Evolutionary conservation across 2,113 vertebrate species (phyloP), one percentile per base, ranked within the genome.

Genomic region (Bungarus multicinctus): DNA sequence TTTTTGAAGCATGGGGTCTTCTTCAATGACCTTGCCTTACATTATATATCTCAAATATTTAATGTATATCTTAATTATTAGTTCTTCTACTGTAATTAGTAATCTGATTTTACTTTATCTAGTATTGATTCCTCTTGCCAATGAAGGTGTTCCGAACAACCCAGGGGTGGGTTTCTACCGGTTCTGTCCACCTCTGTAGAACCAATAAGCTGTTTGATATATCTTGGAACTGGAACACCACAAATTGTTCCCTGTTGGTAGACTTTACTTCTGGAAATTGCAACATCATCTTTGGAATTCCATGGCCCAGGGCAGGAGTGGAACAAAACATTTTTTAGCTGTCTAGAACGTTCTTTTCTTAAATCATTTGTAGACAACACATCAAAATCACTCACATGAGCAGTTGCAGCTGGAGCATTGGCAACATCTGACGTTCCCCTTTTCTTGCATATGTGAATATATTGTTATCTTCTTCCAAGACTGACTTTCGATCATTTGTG

Each of bases 401-500:
- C 92, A 99, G 98, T 94, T 98, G 97, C 88, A 97, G 93, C 97
- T 99, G 99, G 81, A 99, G 94, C 96, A 98, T 95, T 5, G 99
- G 99, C 94, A 99, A 95, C 95, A 91, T 97, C 94, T 98, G 98
- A 27, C 99, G 98, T 95, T 99, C 99, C 34, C 97, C 98, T 57
- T 96, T 98, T 94, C 99, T 97, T 0, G 39, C 97, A 89, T 81
- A 98, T 87, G 95, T 98, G 95, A 99, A 99, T 94, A 99, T 98
- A 95, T 99, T 99, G 97, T 99, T 99, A 2, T 99, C 98, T 0
- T 99, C 98, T 93, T 99, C 98, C 87, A 96, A 96, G 43, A 98
- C 96, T 0, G 99, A 99, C 93, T 99, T 99, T 91, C 99, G 98
- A 97, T 99, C 99, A 5, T 98, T 98, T 1, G 99, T 99, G 95